These are phyloP conservation scores for Caenorhabditis doughertyi DNA, from an alignment of 2,888 invertebrate species.

Conservation along the genomic window DNA sequence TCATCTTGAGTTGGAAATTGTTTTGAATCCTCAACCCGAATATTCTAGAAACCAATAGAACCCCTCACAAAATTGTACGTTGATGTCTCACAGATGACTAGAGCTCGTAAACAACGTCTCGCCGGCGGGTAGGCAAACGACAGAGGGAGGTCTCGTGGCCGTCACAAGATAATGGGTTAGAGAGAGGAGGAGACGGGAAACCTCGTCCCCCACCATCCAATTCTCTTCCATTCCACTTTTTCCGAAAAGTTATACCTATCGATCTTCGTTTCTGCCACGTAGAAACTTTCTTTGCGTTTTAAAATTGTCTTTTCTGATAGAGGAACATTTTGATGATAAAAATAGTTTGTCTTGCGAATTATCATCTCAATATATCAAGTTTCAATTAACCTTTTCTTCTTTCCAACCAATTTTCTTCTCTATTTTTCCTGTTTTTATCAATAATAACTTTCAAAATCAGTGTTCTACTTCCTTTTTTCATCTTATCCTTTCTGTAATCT, in stretches of 20 bases:
- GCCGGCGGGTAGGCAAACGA: slow-evolving; percentile 1
- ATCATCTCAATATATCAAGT: neutral
- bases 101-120: slow-evolving; percentile 54
- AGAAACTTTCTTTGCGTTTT: neutral
- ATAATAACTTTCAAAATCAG: neutral
- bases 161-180: slow-evolving; percentile 45
- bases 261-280: slow-evolving; percentile 26
- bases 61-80: slow-evolving; percentile 31
- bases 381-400: neutral
- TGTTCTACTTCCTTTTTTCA: neutral
- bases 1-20: slow-evolving; percentile 1
- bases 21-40: slow-evolving; percentile 6
- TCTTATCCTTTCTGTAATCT: neutral
- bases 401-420: neutral
- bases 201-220: slow-evolving; percentile 10
- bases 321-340: neutral
- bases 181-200: neutral
- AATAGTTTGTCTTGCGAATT: neutral
- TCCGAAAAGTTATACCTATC: slow-evolving; percentile 10
- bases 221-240: slow-evolving; percentile 31
- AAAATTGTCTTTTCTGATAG: neutral
- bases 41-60: slow-evolving; percentile 18
- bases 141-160: slow-evolving; percentile 44
- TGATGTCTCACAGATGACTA: slow-evolving; percentile 34
- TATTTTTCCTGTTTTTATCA: neutral